Evolutionary conservation across 2,113 vertebrate species (phyloP).

Genomic region (Colaptes auratus): DNA sequence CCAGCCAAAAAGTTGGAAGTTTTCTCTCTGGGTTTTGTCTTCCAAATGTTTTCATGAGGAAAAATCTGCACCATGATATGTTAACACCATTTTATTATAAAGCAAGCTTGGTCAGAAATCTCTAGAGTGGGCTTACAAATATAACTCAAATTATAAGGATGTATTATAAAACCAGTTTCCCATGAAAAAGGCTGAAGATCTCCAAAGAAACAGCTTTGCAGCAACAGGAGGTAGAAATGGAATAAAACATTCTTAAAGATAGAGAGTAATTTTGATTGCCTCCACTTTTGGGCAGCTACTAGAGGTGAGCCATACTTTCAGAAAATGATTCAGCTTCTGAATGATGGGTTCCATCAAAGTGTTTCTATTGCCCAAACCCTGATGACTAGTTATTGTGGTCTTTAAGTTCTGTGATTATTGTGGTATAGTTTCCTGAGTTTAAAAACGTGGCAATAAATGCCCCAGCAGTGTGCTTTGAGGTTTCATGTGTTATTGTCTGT

Average conservation of each 20-base stretch:
- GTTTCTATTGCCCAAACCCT: neutral
- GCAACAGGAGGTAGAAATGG: neutral
- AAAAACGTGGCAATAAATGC: neutral
- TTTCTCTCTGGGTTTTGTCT: neutral
- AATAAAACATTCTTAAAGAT: conserved; percentile 11
- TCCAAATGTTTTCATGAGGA: neutral
- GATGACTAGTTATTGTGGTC: neutral
- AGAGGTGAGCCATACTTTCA: neutral
- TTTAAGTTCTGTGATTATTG: neutral
- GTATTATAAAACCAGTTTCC: neutral
- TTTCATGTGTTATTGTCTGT: neutral
- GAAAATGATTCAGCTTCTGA: neutral
- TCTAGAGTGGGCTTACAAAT: neutral
- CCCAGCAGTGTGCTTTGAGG: neutral
- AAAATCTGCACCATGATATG: neutral
- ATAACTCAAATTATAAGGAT: neutral
- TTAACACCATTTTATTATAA: neutral
- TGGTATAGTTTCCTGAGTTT: neutral
- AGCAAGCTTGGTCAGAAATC: neutral
- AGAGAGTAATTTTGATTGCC: conserved; percentile 12
- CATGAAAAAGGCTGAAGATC: neutral
- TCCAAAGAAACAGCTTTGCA: neutral
- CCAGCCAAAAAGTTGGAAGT: neutral
- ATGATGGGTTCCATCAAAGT: neutral
- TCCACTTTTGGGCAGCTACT: neutral